Evolutionary conservation across 2,113 vertebrate genomes (phyloP), one percentile per base, ranked within the genome.

Genomic region (Lipotes vexillifer): DNA sequence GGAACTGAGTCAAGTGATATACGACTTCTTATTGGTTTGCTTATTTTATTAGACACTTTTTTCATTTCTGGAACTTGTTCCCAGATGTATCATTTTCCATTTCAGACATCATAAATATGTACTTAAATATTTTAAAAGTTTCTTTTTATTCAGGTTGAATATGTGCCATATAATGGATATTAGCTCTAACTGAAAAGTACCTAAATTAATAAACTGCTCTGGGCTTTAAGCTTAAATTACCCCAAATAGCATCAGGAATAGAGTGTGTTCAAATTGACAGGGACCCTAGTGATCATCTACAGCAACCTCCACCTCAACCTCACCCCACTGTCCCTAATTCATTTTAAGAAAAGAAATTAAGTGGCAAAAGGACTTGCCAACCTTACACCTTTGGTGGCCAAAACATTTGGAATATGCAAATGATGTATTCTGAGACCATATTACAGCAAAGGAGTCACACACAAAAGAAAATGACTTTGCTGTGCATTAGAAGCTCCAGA

Each of bases 51-150:
- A 81, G 80, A 88, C 4, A 85, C 23, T 81, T 93, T 93, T 96
- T 90, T 96, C 78, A 88, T 88, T 96, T 95, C 27, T 84, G 75
- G 38, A 72, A 77, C 80, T 87, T 93, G 80, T 95, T 97, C 96
- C 92, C 92, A 93, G 87, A 66, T 87, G 96, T 94, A 92, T 97
- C 95, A 92, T 93, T 98, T 97, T 93, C 92, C 83, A 92, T 97
- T 97, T 94, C 90, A 96, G 84, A 96, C 75, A 29, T 94, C 93
- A 96, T 97, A 95, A 97, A 96, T 97, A 97, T 55, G 87, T 71
- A 85, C 93, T 93, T 97, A 98, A 98, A 97, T 97, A 97, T 96
- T 97, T 97, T 29, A 74, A 93, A 91, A 96, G 93, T 93, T 95
- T 96, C 88, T 94, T 66, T 96, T 94, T 96, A 83, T 95, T 49